Base-by-base conservation (phyloP, 2,797 vertebrate genomes). In the Oreonectes daqikongensis region DNA sequence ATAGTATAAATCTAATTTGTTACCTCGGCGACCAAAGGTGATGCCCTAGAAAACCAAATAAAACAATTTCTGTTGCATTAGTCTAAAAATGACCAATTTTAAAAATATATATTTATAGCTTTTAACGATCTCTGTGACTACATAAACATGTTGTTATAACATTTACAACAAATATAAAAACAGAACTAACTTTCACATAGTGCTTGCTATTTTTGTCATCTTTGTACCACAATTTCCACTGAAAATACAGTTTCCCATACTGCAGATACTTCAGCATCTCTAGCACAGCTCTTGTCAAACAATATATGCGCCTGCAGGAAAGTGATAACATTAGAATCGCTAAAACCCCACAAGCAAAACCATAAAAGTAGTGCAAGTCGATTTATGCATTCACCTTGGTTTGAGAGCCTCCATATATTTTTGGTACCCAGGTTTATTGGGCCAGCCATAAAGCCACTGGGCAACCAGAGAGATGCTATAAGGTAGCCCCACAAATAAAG, bases 1-100 rank as follows among this genome's bases (percentile, higher is more conserved):
- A 77, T 89, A 83, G 84, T 92, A 94, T 77, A 94, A 82, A 84
- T 94, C 92, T 84, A 94, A 82, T 78, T 91, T 91, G 84, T 92
- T 92, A 67, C 90, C 78, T 75, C 90, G 73, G 24, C 89, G 90
- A 1, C 92, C 92, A 82, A 90, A 94, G 5, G 78, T 61, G 42
- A 93, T 90, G 22, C 86, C 91, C 93, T n/a, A n/a, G n/a, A n/a
- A n/a, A n/a, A n/a, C n/a, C n/a, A n/a, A n/a, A n/a, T n/a, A n/a
- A n/a, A n/a, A n/a, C n/a, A n/a, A n/a, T 35, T 18, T 18, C 5
- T 68, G 10, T 22, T 68, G 11, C 26, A 52, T 32, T 20, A 32
- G 22, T 26, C 9, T 18, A 48, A 44, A 15, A 72, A 4, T 12
- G 2, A 61, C 4, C 14, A 40, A 73, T 64, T 9, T 53, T 40